Evolutionary conservation across 2,797 vertebrate genomes (phyloP).

Genomic region (Falco naumanni): DNA sequence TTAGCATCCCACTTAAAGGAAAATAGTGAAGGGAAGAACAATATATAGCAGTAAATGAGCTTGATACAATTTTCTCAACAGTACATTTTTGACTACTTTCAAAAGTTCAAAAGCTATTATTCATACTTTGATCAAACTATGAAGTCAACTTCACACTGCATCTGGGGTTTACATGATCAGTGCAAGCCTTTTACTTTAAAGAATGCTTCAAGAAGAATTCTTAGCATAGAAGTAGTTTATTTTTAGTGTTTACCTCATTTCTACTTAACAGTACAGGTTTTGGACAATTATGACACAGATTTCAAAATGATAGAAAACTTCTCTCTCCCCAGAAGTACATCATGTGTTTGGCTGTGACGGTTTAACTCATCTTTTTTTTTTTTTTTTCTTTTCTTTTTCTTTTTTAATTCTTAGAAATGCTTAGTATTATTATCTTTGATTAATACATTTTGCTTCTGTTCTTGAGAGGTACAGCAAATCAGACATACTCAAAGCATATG

Average conservation of each 20-base stretch:
- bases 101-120: neutral
- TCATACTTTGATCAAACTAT: neutral
- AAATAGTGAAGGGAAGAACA: neutral
- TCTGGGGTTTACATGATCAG: neutral
- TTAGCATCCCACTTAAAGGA: neutral
- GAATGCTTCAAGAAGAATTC: neutral
- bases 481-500: neutral
- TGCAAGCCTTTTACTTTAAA: neutral
- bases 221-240: neutral
- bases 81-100: neutral
- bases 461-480: slow-evolving; percentile 28
- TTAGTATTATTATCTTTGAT: slow-evolving; percentile 17
- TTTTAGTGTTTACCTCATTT: neutral
- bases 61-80: neutral
- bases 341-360: neutral
- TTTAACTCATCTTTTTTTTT: neutral
- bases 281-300: neutral
- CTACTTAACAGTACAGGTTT: neutral
- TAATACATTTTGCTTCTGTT: slow-evolving; percentile 29
- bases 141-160: neutral
- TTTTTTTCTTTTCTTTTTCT: neutral
- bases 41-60: neutral
- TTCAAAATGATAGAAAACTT: neutral
- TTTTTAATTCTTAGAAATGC: neutral
- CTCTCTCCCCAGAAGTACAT: neutral